Evolutionary conservation across 2,113 vertebrate species (phyloP), one percentile per base, ranked within the genome.

Genomic region (Machaerirhynchus nigripectus): DNA sequence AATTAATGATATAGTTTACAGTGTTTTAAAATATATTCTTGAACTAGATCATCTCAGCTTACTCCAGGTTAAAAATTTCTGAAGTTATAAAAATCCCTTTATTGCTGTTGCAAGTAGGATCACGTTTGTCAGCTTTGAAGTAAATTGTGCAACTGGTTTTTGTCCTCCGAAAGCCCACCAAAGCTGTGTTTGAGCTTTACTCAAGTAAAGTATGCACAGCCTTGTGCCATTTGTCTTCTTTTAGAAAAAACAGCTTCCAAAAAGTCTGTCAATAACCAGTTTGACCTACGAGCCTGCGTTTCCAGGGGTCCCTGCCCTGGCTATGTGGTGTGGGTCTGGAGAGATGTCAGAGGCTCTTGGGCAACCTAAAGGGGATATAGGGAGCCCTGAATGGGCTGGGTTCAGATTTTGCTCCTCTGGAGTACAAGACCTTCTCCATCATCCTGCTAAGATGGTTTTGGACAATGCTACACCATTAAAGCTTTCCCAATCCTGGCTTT

Each of bases 161-260:
- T 86, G 55, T 77, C 64, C 63, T 82, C 47, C 0, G 8, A 79
- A 89, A 94, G 49, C 59, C 89, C 64, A 76, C 78, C 70, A 85
- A 83, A 78, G 40, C 81, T 93, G 84, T 90, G 73, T 92, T 92
- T 91, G 91, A 87, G 69, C 85, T 94, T 84, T 40, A 47, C 53
- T 67, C 18, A 13, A 70, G 49, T 64, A 33, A 93, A 87, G 39
- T 60, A 56, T 57, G 40, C 44, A 61, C 77, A 89, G 12, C 56
- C 47, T 68, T 61, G 60, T 73, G 73, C 80, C 69, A 68, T 94
- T 94, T 93, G 31, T 86, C 93, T 81, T 63, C 52, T 68, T 93
- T 86, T 57, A 87, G 69, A 84, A 90, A 90, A 75, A 46, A 21
- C 35, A 59, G 4, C 37, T 78, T 84, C 65, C 65, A 61, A 87